Evolutionary conservation across 1,140 invertebrate genomes (phyloP), one percentile per base, ranked within the genome.

Genomic region (Bombus soroeensis): DNA sequence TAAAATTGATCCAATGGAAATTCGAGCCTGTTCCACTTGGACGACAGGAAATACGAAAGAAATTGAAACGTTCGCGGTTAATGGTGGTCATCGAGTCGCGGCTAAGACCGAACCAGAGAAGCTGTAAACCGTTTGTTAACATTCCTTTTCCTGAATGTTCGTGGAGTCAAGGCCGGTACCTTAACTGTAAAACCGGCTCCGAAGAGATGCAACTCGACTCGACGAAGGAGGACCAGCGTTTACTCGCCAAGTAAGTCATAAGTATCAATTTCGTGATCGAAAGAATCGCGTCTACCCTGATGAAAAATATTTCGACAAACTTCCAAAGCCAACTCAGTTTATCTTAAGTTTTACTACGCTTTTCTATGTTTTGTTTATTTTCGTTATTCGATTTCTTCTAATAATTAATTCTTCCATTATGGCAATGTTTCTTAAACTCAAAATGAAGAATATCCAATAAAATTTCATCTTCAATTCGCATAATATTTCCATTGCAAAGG

Each of bases 181-280:
- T 85, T 85, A 85, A 85, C 84, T 85, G 84, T 85, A 85, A 85
- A 85, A 85, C 84, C 84, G 84, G 84, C 57, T 85, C 53, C 76
- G 68, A 43, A 37, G 64, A 84, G 82, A 84, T 84, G 83, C 83
- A 84, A 62, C 83, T 72, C 66, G 83, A 53, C 76, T 84, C 82
- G 82, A 57, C 83, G 66, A 28, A 53, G n/a, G 83, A 59, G 83
- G 64, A 77, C 76, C 76, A 43, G 57, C 83, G 41, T 79, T 79
- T 78, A 71, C n/a, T 28, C 37, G 37, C 47, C 64, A 25, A 71
- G 53, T 72, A 80, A 79, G n/a, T 72, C 34, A n/a, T 79, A 72
- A 79, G 47, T 84, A 84, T 72, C 76, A 72, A 79, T 80, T 84
- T 62, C 75, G 32, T 28, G 74, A 13, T 34, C 59, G 53, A 77